These are phyloP conservation scores for Crotophaga sulcirostris DNA, from an alignment of 2,113 vertebrate species.

Conservation along the genomic window DNA sequence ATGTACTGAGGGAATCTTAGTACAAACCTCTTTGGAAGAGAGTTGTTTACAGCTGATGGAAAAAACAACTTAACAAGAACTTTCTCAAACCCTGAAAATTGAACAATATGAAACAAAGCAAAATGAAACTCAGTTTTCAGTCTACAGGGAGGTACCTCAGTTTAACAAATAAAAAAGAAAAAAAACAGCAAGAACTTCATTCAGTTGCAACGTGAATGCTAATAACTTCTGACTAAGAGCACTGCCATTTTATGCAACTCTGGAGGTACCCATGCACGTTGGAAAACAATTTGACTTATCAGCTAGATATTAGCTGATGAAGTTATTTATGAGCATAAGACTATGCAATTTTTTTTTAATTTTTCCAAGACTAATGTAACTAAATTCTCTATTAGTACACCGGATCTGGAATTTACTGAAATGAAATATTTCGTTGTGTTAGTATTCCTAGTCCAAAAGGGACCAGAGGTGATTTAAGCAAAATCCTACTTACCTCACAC, in stretches of 20 bases:
- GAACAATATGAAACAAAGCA: background rate
- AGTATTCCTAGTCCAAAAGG: background rate
- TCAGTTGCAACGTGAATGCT: background rate
- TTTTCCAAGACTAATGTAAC: background rate
- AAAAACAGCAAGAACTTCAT: background rate
- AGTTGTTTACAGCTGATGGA: slow-evolving; percentile 12
- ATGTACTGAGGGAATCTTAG: slow-evolving; percentile 29
- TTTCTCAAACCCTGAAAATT: background rate
- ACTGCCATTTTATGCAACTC: background rate
- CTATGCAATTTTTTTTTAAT: background rate
- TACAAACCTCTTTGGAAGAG: background rate
- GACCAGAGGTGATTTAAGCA: background rate
- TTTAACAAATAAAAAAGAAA: background rate
- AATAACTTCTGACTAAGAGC: background rate
- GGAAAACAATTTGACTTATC: background rate
- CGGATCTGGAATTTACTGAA: background rate
- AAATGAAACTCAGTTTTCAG: background rate
- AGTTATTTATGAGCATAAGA: background rate
- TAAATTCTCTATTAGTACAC: background rate
- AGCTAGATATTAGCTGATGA: background rate
- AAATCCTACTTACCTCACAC: background rate
- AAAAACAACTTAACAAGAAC: background rate
- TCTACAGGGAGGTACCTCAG: background rate
- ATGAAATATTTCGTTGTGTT: background rate
- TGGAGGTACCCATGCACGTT: background rate